These are phyloP conservation scores for Abramis brama DNA, from an alignment of 2,113 vertebrate genomes.

Conservation along the genomic window DNA sequence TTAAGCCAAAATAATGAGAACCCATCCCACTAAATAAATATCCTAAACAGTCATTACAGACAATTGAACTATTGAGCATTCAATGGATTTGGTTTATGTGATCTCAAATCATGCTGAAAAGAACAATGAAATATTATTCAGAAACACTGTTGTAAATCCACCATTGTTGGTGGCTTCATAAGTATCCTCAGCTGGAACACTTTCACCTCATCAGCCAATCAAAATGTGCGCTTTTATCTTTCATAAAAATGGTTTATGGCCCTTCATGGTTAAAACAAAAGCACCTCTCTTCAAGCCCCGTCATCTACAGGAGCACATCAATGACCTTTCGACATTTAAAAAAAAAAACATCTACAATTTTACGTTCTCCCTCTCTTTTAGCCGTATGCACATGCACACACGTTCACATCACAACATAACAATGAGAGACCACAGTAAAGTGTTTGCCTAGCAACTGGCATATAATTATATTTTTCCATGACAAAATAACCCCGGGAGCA, in stretches of 20 bases:
- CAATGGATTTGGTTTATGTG: not conserved
- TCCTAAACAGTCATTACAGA: not conserved
- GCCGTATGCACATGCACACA: not conserved
- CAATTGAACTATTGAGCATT: not conserved
- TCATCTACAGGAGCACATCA: conserved; percentile 18
- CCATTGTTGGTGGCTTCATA: conserved; percentile 2
- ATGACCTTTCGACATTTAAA: conserved; percentile 23
- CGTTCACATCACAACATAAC: not conserved
- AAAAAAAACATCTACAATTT: conserved; percentile 8
- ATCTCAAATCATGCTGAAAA: not conserved
- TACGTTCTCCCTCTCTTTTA: not conserved
- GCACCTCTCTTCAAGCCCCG: conserved; percentile 23
- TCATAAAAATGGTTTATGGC: not conserved
- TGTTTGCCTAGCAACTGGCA: conserved; percentile 38
- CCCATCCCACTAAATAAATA: not conserved
- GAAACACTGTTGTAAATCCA: not conserved
- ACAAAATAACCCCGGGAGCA: not conserved
- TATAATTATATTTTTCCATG: conserved; percentile 48
- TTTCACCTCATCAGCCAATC: not conserved
- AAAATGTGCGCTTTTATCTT: not conserved
- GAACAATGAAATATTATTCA: not conserved
- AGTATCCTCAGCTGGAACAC: not conserved
- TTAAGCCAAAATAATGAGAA: not conserved
- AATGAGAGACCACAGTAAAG: conserved; percentile 20
- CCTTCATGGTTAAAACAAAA: conserved; percentile 20